Conservation (phyloP, 2,113 vertebrate genomes). For the Atlantisia rogersi region DNA sequence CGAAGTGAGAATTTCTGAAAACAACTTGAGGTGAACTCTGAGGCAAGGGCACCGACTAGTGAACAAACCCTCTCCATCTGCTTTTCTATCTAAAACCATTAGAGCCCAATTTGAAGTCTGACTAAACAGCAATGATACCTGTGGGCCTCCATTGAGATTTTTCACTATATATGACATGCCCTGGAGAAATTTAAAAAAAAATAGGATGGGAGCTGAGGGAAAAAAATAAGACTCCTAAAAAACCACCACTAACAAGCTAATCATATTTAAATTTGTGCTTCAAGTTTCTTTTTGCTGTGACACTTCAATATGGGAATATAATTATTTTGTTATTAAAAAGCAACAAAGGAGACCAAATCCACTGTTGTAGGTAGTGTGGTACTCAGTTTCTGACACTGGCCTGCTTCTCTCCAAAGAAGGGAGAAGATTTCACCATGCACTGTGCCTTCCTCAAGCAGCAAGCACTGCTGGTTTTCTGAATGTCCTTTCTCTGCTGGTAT, state of each 20-base stretch:
- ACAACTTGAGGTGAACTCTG: conserved; percentile 74
- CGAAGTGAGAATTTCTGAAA: conserved; percentile 72
- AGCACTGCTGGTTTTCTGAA: not conserved
- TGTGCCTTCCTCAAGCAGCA: not conserved
- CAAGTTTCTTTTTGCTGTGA: conserved; percentile 44
- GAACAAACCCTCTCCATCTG: conserved; percentile 57
- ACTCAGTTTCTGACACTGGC: not conserved
- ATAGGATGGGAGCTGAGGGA: conserved; percentile 6
- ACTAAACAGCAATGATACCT: conserved; percentile 55
- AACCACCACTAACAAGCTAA: conserved; percentile 41
- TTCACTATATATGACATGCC: conserved; percentile 64
- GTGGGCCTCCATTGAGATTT: conserved; percentile 19
- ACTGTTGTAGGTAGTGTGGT: not conserved
- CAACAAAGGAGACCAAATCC: not conserved
- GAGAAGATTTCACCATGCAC: not conserved
- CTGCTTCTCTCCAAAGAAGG: not conserved
- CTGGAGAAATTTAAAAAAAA: conserved; percentile 45
- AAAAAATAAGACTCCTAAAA: conserved; percentile 36
- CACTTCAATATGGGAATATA: not conserved
- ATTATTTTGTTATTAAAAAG: conserved; percentile 48
- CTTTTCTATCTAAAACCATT: conserved; percentile 55
- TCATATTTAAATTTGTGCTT: conserved; percentile 42
- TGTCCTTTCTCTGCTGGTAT: not conserved
- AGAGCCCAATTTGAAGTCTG: conserved; percentile 53
- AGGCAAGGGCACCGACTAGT: conserved; percentile 80